phyloP scores from a whole-genome alignment of 2,797 vertebrate species.

The Hafferia zeledoni region DNA sequence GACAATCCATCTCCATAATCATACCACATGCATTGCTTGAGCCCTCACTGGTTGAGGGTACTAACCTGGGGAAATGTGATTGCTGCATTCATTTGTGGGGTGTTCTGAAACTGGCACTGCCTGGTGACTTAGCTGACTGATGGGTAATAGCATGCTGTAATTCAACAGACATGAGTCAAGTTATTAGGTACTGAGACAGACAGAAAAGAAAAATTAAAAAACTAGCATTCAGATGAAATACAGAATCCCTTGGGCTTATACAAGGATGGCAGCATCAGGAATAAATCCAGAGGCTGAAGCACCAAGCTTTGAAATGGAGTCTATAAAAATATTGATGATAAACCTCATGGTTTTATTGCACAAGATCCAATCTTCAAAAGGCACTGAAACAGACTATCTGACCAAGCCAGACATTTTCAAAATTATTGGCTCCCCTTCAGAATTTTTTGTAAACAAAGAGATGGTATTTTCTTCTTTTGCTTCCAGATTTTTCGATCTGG shows the following conservation, averaged over 20 bases:
- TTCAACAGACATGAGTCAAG: rapidly evolving
- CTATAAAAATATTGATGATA: neutral
- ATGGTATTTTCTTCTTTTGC: neutral
- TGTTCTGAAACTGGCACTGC: rapidly evolving
- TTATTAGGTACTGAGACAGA: neutral
- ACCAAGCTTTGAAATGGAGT: neutral
- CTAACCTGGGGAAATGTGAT: neutral
- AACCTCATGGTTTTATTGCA: neutral
- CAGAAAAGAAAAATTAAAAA: conserved; percentile 4
- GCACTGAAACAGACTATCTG: neutral
- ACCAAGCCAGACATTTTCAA: neutral
- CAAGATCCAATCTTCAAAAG: neutral
- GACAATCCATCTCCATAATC: neutral
- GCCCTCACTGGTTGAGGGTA: neutral
- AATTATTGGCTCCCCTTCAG: neutral
- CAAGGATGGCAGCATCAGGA: neutral
- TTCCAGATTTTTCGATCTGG: neutral
- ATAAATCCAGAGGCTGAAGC: neutral
- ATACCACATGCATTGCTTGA: neutral
- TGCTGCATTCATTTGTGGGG: rapidly evolving
- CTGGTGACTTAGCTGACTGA: neutral
- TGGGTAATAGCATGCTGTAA: neutral
- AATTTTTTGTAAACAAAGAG: neutral
- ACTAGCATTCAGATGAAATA: neutral
- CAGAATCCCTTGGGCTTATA: neutral